Evolutionary conservation across 37 sponge, comb jelly and placozoan genomes (phyloP).

Genomic region (Tethya wilhelma): DNA sequence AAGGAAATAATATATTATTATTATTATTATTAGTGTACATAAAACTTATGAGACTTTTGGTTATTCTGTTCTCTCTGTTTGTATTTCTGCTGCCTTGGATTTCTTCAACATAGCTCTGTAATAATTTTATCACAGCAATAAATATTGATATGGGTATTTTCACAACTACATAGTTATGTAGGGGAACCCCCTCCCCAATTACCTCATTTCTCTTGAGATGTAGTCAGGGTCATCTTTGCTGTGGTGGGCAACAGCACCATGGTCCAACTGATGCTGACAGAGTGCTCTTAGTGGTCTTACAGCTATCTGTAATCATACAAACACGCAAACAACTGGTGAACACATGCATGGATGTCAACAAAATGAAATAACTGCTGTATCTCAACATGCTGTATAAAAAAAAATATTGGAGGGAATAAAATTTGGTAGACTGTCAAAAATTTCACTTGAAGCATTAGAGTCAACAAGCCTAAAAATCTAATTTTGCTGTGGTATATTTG

Average conservation of each 20-base stretch:
- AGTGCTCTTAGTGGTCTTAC: constrained; percentile 70
- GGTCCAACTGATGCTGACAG: constrained; percentile 83
- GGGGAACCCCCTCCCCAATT: neutral
- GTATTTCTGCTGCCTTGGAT: too few species aligned
- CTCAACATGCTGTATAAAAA: neutral
- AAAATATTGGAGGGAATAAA: neutral
- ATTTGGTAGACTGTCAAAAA: neutral
- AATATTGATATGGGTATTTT: neutral
- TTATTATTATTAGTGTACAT: too few species aligned
- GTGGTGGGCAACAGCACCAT: constrained; percentile 81
- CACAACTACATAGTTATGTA: neutral
- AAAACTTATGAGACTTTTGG: too few species aligned
- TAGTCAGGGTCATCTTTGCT: constrained; percentile 83
- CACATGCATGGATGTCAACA: neutral
- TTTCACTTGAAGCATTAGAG: neutral
- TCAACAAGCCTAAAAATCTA: too few species aligned
- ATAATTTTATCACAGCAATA: neutral
- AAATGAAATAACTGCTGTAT: too few species aligned
- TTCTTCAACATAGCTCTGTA: too few species aligned
- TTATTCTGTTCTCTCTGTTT: too few species aligned
- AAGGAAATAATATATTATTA: too few species aligned
- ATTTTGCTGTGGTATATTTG: too few species aligned
- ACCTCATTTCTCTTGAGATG: constrained; percentile 30
- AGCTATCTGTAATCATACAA: constrained; percentile 44
- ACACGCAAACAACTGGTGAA: neutral